These are phyloP conservation scores for Acrobasis suavella DNA, from an alignment of 2,888 invertebrate genomes.

Conservation along the genomic window DNA sequence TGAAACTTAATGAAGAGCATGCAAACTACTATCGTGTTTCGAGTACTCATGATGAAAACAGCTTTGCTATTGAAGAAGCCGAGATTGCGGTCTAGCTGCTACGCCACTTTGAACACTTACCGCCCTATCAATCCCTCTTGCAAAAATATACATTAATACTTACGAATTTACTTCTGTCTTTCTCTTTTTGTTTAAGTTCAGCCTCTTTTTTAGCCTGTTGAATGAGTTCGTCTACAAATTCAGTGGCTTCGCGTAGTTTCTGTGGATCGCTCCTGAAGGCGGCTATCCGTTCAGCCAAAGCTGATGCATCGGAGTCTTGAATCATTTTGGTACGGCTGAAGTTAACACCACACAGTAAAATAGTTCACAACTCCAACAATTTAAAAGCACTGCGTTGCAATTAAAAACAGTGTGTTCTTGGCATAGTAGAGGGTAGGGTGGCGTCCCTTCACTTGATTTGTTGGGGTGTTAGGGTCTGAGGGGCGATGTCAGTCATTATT, in stretches of 20 bases:
- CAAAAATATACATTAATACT: constrained; percentile 79
- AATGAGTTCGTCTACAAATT: constrained; percentile 84
- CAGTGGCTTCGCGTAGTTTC: constrained; percentile 80
- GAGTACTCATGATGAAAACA: constrained; percentile 39
- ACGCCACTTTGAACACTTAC: constrained; percentile 72
- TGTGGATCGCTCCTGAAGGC: constrained; percentile 83
- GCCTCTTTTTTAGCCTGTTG: constrained; percentile 84
- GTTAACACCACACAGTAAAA: constrained; percentile 33
- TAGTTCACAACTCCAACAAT: constrained; percentile 44
- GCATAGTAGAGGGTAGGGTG: constrained; percentile 33
- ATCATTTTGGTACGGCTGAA: constrained; percentile 57
- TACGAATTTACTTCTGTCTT: constrained; percentile 82
- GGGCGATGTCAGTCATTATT: constrained; percentile 57
- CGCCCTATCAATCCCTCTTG: constrained; percentile 74
- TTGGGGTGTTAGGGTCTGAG: constrained; percentile 40
- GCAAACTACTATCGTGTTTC: constrained; percentile 42
- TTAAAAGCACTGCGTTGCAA: constrained; percentile 35
- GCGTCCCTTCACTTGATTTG: constrained; percentile 40
- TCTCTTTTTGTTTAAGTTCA: constrained; percentile 80
- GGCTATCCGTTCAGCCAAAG: constrained; percentile 75
- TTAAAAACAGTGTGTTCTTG: constrained; percentile 26
- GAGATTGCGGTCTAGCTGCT: constrained; percentile 63
- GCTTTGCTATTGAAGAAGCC: constrained; percentile 68
- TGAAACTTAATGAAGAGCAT: constrained; percentile 44
- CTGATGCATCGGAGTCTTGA: constrained; percentile 62